A percentile compares a stretch with the other conserved stretches of the same genome.
phyloP scores from a whole-genome alignment of 2,113 vertebrate species.

The Podarcis muralis region DNA sequence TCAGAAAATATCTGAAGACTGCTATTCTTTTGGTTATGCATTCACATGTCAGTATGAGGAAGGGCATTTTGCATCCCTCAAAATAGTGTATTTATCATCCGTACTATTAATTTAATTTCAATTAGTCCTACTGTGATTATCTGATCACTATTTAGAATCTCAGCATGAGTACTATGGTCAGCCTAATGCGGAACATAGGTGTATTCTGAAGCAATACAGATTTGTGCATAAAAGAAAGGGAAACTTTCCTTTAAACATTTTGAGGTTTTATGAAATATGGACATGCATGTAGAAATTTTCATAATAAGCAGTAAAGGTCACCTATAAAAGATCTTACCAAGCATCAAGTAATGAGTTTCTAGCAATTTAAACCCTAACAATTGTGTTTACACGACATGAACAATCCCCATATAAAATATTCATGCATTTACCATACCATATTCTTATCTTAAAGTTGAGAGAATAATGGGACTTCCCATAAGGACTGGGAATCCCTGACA shows the following conservation, averaged over 20 bases:
- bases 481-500: neutral
- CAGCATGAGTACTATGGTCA: too few relatives aligned
- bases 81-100: too few relatives aligned
- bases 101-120: neutral
- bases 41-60: neutral
- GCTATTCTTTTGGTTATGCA: neutral
- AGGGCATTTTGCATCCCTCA: too few relatives aligned
- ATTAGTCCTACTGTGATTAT: too few relatives aligned
- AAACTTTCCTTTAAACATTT: conserved; percentile 32
- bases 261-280: conserved; percentile 33
- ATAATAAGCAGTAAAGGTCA: conserved; percentile 32
- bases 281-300: conserved; percentile 34
- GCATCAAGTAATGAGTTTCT: conserved; percentile 33
- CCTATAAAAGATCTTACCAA: conserved; percentile 34
- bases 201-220: too few relatives aligned
- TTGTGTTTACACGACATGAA: neutral
- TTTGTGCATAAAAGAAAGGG: too few relatives aligned
- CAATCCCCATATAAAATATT: neutral
- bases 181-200: too few relatives aligned
- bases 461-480: neutral
- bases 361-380: conserved; percentile 42
- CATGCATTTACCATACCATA: neutral
- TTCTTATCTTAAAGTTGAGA: too few relatives aligned
- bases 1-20: neutral
- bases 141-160: too few relatives aligned